phyloP scores from a whole-genome alignment of 2,888 invertebrate genomes.

The Meandrusa payeni region DNA sequence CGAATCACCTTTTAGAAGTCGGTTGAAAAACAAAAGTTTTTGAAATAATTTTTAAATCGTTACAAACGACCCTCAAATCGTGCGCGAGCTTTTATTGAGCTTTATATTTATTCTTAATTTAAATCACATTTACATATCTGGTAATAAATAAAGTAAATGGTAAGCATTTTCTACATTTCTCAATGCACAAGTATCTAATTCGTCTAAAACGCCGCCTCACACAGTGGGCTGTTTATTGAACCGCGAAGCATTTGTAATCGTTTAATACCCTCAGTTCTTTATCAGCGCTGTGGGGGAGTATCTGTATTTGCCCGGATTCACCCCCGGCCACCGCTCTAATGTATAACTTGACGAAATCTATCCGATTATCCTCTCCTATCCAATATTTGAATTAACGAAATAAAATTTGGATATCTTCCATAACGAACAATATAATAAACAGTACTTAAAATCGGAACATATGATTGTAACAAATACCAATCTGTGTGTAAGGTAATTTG shows the following conservation, averaged over 20 bases:
- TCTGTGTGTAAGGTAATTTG: too few species aligned
- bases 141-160: slow-evolving; percentile 22
- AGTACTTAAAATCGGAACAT: too few species aligned
- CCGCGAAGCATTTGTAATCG: slow-evolving; percentile 81
- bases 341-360: slow-evolving; percentile 69
- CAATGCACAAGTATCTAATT: slow-evolving; percentile 52
- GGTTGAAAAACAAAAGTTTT: too few species aligned
- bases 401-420: too few species aligned
- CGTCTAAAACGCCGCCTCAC: slow-evolving; percentile 59
- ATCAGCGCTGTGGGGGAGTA: slow-evolving; percentile 65
- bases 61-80: too few species aligned
- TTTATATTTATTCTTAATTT: too few species aligned
- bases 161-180: slow-evolving; percentile 18
- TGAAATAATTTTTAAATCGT: too few species aligned
- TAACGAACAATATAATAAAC: too few species aligned
- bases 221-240: slow-evolving; percentile 74
- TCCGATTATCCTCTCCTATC: slow-evolving; percentile 52
- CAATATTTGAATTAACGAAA: slow-evolving; percentile 12
- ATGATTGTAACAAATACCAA: too few species aligned
- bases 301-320: slow-evolving; percentile 49
- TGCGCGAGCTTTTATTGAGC: too few species aligned
- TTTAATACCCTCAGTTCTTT: slow-evolving; percentile 82
- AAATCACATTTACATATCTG: too few species aligned
- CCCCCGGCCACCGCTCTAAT: slow-evolving; percentile 53
- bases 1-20: too few species aligned